These are phyloP conservation scores for Petrocephalus sullivani DNA, from an alignment of 2,797 vertebrate species.

Conservation along the genomic window DNA sequence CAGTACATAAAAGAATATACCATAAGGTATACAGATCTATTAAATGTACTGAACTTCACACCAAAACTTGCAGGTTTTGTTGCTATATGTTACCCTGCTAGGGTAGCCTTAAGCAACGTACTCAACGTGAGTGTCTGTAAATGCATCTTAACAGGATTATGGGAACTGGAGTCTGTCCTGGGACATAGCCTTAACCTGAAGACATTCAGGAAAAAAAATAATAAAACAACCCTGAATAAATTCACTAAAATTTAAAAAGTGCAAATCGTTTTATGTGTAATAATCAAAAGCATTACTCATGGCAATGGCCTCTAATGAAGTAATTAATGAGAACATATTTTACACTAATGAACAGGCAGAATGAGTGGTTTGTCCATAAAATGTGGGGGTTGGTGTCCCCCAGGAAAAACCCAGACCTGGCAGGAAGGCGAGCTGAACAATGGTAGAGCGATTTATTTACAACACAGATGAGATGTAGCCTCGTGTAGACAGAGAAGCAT, in stretches of 20 bases:
- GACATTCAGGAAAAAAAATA: too few relatives aligned
- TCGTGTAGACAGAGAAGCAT: neutral
- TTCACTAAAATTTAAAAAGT: too few relatives aligned
- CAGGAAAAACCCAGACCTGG: neutral
- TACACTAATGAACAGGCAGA: neutral
- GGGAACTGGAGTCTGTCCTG: neutral
- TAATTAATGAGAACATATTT: constrained; percentile 1
- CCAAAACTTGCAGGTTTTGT: neutral
- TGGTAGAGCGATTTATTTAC: neutral
- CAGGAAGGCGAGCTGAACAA: neutral
- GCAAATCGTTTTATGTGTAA: neutral
- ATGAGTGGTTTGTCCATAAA: neutral
- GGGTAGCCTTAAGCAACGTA: neutral
- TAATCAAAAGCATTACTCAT: neutral
- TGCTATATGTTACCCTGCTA: neutral
- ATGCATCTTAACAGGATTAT: neutral
- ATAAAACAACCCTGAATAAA: too few relatives aligned
- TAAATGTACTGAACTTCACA: neutral
- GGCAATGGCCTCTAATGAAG: neutral
- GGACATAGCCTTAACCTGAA: too few relatives aligned
- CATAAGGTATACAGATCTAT: neutral
- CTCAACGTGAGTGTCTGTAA: neutral
- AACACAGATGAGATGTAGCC: neutral
- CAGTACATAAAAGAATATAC: neutral
- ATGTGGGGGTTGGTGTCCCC: neutral